Conservation (phyloP, 2,888 invertebrate species). For the Frankliniella intonsa region DNA sequence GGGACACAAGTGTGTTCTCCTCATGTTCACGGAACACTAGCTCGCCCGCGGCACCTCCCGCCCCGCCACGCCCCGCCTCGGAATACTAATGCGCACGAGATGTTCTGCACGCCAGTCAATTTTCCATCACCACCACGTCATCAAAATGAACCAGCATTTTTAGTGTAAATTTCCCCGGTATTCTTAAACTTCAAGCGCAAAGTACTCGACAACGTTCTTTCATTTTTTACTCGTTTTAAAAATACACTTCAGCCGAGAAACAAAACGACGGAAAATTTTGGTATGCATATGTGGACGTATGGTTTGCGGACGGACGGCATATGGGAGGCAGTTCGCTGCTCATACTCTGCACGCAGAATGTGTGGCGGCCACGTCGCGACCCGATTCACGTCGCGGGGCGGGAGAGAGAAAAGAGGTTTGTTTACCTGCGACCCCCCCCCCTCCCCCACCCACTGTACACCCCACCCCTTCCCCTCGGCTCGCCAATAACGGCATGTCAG, state of each 20-base stretch:
- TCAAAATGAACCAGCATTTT: too few species aligned
- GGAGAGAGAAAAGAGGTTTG: conserved; percentile 29
- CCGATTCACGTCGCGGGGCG: background rate
- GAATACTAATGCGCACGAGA: too few species aligned
- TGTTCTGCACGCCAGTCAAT: too few species aligned
- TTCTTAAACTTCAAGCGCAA: too few species aligned
- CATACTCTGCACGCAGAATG: conserved; percentile 28
- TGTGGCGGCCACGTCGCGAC: conserved; percentile 25
- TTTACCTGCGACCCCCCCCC: background rate
- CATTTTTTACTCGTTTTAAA: too few species aligned
- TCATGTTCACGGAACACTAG: too few species aligned
- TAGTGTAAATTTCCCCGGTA: too few species aligned
- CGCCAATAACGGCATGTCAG: conserved; percentile 1
- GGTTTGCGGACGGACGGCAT: background rate
- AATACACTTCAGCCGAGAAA: background rate
- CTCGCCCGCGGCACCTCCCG: too few species aligned
- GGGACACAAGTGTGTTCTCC: too few species aligned
- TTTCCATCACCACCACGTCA: too few species aligned
- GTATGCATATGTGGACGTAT: background rate
- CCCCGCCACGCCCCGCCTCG: too few species aligned
- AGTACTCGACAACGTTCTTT: too few species aligned
- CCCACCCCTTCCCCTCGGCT: background rate
- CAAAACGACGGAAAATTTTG: background rate
- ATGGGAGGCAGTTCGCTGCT: background rate
- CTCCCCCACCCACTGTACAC: background rate